Base-by-base conservation (phyloP, 2,888 invertebrate genomes). In the Galeopsomyia nigrocyanea region DNA sequence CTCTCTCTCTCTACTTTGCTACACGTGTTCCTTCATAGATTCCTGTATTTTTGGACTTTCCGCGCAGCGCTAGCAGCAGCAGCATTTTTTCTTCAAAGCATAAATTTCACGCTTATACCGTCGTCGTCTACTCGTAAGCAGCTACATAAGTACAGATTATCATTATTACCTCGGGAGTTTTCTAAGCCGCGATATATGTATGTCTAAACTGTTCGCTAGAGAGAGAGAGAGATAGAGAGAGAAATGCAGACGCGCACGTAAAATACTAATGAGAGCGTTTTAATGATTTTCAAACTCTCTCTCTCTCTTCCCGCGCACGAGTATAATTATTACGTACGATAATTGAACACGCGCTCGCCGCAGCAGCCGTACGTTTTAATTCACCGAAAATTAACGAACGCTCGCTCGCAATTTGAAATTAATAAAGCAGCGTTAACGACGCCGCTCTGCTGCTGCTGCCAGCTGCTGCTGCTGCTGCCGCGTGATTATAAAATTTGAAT, bases 371-470 rank as follows among this genome's bases (percentile, higher is more conserved):
- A 31, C 63, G 19, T 19, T 49, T 46, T 50, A 67, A 58, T 51
- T n/a, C 51, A 46, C 22, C 51, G 39, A 60, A 60, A 60, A 68
- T 61, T 53, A 61, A 22, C 68, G 61, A 68, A 67, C 60, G 51
- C 19, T 26, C 26, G 51, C 39, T 19, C n/a, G n/a, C 10, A 50
- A 50, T 50, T 22, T 56, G 31, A 66, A 51, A 57, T 66, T 50
- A 50, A 68, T 53, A 61, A 68, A 68, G 21, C 68, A 47, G 61
- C 39, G 39, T 46, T 61, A 55, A 47, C 60, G 67, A 53, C 10
- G 58, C 13, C 60, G 31, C 46, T 39, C 10, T 21, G 60, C n/a
- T n/a, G n/a, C n/a, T n/a, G n/a, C n/a, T n/a, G n/a, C n/a, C n/a
- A n/a, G n/a, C n/a, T n/a, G n/a, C n/a, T n/a, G n/a, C n/a, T n/a